phyloP scores from a whole-genome alignment of 2,113 vertebrate genomes.

The Scartelaos histophorus region DNA sequence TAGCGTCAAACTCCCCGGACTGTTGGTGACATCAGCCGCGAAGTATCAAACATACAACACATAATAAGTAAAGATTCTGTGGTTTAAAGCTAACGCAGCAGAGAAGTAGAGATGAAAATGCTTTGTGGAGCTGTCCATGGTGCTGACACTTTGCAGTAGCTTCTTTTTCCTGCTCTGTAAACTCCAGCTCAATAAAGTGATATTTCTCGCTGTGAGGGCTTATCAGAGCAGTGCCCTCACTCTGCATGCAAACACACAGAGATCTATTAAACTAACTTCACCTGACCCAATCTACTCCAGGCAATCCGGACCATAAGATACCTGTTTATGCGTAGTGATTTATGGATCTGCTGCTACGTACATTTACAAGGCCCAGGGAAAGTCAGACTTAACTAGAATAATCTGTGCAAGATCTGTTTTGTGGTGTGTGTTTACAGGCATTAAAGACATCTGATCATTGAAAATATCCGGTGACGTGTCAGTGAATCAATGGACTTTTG shows the following conservation, averaged over 20 bases:
- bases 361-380: no score
- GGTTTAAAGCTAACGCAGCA: neutral
- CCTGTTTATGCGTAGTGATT: neutral
- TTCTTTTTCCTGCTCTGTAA: neutral
- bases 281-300: neutral
- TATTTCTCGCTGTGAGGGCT: neutral
- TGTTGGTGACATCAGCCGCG: no score
- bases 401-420: no score
- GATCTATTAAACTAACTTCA: neutral
- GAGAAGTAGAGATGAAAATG: neutral
- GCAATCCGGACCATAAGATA: neutral
- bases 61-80: neutral
- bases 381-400: no score
- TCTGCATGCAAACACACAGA: neutral
- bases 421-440: no score
- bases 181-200: neutral
- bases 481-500: no score
- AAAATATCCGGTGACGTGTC: no score
- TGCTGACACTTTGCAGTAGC: neutral
- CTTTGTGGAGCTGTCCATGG: neutral
- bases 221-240: neutral
- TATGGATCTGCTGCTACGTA: slow-evolving; percentile 4
- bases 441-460: no score
- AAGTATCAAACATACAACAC: no score
- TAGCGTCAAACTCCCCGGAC: no score